Conservation (phyloP, 2,797 vertebrate species). For the Argya squamiceps region DNA sequence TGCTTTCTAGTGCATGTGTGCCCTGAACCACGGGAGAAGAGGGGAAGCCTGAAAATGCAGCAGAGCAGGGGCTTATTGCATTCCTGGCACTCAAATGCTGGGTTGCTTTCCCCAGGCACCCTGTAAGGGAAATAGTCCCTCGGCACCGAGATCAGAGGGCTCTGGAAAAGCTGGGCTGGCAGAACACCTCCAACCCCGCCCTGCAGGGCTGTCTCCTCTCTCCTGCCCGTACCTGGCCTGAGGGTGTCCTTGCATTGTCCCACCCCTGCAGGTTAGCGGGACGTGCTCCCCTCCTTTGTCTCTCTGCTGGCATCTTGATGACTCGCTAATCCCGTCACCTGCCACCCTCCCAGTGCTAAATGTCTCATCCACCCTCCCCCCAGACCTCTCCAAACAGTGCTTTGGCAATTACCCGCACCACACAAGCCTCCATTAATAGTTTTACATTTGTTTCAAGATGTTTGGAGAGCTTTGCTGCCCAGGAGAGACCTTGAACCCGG, state of each 20-base stretch:
- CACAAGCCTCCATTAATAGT: background rate
- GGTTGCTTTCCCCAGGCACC: background rate
- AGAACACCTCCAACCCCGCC: background rate
- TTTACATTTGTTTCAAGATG: background rate
- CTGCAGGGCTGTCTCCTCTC: background rate
- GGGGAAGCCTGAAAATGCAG: background rate
- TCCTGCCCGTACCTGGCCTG: background rate
- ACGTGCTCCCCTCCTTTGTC: background rate
- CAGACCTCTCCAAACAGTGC: background rate
- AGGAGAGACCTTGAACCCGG: background rate
- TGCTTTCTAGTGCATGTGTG: background rate
- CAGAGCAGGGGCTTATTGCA: background rate
- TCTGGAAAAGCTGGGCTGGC: background rate
- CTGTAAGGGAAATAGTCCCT: background rate
- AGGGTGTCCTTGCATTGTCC: background rate
- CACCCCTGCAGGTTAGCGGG: no score
- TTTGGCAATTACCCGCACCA: background rate
- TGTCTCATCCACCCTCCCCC: background rate
- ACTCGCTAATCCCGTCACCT: background rate
- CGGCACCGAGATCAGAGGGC: fast-evolving
- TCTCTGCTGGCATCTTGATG: background rate
- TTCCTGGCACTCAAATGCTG: background rate
- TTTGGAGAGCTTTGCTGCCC: background rate
- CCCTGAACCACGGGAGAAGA: background rate
- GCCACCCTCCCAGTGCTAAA: background rate